Evolutionary conservation across 1,140 invertebrate genomes (phyloP), one percentile per base, ranked within the genome.

Genomic region (Camponotus floridanus): DNA sequence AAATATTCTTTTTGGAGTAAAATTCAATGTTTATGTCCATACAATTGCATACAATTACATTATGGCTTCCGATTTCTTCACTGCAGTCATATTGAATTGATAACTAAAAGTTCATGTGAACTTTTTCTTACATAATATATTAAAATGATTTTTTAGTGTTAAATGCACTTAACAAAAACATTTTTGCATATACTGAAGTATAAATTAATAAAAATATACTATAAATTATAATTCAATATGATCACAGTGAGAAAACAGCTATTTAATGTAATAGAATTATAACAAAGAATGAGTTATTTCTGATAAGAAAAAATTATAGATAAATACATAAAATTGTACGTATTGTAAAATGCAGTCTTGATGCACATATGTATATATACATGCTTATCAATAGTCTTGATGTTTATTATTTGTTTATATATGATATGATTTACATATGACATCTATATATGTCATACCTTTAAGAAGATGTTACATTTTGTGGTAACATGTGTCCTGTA

Each of bases 401-500:
- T 21, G 39, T 36, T 9, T n/a, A 15, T 67, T 76, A 45, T 73
- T 13, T 71, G 15, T 42, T 21, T 57, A 55, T 51, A 36, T 65
- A n/a, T 68, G 57, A 70, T 42, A 71, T 15, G 65, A 71, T 39
- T 8, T 39, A 8, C 8, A 39, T 39, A 39, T 39, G 39, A 39
- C 7, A 26, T 26, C 9, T 45, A 8, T 45, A 45, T 11, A 45
- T 45, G 9, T 45, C 1, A 45, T 45, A 48, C 1, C 21, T 87
- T 93, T 90, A 94, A 42, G 64, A 92, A 11, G 90, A 91, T 18
- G 97, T 96, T 64, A 98, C 94, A 85, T 96, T 96, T 81, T 97
- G 95, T 11, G 97, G 96, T 21, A 97, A 97, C 96, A 99, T 98
- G 93, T 98, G 97, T 6, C 99, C 99, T 4, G 96, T 96, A 91